Base-by-base conservation (phyloP, 1,140 invertebrate genomes). In the Bombyx mandarina region DNA sequence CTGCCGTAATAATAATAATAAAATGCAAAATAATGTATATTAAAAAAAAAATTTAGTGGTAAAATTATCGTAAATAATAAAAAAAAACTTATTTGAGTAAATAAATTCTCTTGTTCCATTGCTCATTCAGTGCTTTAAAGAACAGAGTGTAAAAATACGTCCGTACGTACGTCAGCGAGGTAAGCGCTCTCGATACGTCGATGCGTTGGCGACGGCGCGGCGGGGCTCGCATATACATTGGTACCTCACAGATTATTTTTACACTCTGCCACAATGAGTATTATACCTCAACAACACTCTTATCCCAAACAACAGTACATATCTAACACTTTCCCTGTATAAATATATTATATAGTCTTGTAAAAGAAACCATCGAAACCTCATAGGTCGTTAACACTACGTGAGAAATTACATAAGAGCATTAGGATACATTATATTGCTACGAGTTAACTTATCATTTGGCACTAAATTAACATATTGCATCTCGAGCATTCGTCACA, bases 401-500 rank as follows among this genome's bases (percentile, higher is more conserved):
- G 74, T 76, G 79, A 86, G 74, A 82, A 82, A 81, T 81, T 83
- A 86, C 74, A 73, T 76, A 82, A 86, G 79, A 82, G 74, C 76
- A 81, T 87, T 84, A 84, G 79, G 82, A 79, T 82, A 85, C 77
- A 73, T 77, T 75, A 85, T 85, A 85, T 85, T 77, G 82, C 82
- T 87, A 87, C 79, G 71, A 86, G 82, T 84, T 82, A 86, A 86
- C 77, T 85, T 85, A 87, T 87, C 84, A 87, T 87, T 87, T 87
- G 84, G 84, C 84, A 87, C 84, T 85, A 87, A 87, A 82, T 79
- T 84, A 87, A 87, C 82, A 82, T 87, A 87, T 85, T 84, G 82
- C 82, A 84, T 85, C 76, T 82, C 82, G 82, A 83, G 76, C 79
- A 79, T 86, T 77, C 81, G 70, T 80, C 78, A 75, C 79, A 72